Base-by-base conservation (phyloP, 2,888 invertebrate species). In the Caenorhabditis zanzibari region DNA sequence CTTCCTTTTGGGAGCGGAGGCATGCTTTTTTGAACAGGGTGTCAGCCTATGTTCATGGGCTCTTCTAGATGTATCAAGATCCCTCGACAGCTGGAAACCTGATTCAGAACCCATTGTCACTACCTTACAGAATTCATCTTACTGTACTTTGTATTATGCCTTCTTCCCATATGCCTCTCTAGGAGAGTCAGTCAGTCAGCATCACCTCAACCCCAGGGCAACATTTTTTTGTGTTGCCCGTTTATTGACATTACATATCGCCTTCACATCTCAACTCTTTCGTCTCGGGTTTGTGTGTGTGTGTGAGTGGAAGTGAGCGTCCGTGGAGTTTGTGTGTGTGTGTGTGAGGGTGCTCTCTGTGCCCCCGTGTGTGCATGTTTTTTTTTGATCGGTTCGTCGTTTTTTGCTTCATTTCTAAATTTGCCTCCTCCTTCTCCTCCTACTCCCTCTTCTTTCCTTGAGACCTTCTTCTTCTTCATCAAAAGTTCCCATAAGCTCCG, bases 191-290 rank as follows among this genome's bases (percentile, higher is more conserved):
- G 22, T 49, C 49, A 19, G 49, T 14, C 49, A n/a, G 9, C 49
- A 49, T 22, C 49, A 49, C n/a, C 12, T 14, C 44, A 12, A 44
- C 44, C 12, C 9, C 44, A n/a, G 0, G 9, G n/a, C n/a, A n/a
- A n/a, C n/a, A n/a, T n/a, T n/a, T n/a, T 22, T 19, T 54, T 26
- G 12, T 22, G 24, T 32, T 69, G 59, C 61, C 73, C 73, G 73
- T 80, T 80, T 80, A 80, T 80, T 80, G 80, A 80, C 80, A 80
- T 80, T 80, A 79, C 79, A 79, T 79, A 80, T 80, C 80, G 80
- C 72, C 80, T 80, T 80, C 80, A n/a, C n/a, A 80, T 80, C 73
- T 80, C 80, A 80, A 80, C 80, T 80, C 73, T 41, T 73, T 80
- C 26, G 10, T 7, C 24, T 14, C 12, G 54, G 12, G 44, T 44